These are phyloP conservation scores for Piprites chloris DNA, from an alignment of 2,113 vertebrate species.

Conservation along the genomic window DNA sequence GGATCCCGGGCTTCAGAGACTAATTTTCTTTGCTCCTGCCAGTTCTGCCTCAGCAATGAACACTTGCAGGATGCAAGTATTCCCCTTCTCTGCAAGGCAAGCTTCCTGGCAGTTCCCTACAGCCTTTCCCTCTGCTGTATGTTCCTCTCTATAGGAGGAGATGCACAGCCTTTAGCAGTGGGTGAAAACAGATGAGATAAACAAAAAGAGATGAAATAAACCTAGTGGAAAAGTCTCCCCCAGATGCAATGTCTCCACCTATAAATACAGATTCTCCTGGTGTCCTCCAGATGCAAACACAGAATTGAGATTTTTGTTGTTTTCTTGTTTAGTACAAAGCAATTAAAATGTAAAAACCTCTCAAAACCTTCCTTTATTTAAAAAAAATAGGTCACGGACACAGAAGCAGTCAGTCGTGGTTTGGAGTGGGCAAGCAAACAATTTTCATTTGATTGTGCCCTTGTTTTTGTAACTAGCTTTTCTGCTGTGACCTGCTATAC, in stretches of 20 bases:
- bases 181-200: not conserved
- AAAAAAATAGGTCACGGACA: conserved; percentile 55
- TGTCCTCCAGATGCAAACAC: conserved; percentile 23
- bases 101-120: not conserved
- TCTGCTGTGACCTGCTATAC: conserved; percentile 74
- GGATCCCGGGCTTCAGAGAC: not conserved
- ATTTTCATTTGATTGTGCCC: conserved; percentile 70
- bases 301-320: not conserved
- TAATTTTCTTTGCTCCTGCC: not conserved
- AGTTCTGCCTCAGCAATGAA: not conserved
- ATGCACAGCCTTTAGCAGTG: not conserved
- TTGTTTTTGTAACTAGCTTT: conserved; percentile 74
- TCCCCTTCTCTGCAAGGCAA: not conserved
- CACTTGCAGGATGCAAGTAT: not conserved
- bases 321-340: conserved; percentile 16
- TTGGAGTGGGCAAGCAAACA: conserved; percentile 63
- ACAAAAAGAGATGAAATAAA: conserved; percentile 1
- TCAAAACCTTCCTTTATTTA: conserved; percentile 17
- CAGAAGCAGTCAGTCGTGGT: conserved; percentile 22
- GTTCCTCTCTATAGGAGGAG: not conserved
- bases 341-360: conserved; percentile 55
- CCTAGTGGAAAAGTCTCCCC: conserved; percentile 13
- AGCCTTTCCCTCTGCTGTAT: not conserved
- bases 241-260: not conserved
- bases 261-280: conserved; percentile 10